Conservation (phyloP, 1,140 invertebrate genomes). For the Diachasma alloeum region DNA sequence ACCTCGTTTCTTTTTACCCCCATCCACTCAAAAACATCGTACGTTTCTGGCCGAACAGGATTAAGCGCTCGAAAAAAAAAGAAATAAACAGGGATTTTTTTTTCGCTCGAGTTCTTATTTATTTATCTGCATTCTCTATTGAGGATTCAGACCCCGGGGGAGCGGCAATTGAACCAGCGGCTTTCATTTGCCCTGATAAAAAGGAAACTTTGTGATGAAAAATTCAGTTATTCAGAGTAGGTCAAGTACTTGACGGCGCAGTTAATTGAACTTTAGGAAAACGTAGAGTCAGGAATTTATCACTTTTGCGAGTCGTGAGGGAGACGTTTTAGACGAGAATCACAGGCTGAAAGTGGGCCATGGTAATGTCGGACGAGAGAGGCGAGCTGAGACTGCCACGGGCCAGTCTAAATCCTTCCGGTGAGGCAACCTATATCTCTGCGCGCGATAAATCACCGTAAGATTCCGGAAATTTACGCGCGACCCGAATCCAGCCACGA, state of each 20-base stretch:
- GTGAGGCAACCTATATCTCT: constrained; percentile 34
- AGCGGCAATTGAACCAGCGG: too few relatives aligned
- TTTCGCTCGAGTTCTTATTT: background rate
- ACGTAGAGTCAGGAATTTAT: constrained; percentile 12
- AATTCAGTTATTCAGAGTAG: background rate
- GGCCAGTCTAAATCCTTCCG: constrained; percentile 34
- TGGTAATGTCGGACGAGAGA: background rate
- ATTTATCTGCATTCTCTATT: too few relatives aligned
- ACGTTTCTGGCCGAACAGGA: background rate
- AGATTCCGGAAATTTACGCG: constrained; percentile 40
- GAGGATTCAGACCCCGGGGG: too few relatives aligned
- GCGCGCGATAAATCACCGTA: constrained; percentile 35
- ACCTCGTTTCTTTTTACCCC: background rate
- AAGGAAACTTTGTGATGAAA: background rate
- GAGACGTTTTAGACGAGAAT: too few relatives aligned
- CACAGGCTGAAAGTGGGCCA: background rate
- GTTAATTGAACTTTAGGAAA: constrained; percentile 12
- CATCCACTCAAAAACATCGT: background rate
- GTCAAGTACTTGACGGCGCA: background rate
- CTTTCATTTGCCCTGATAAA: too few relatives aligned
- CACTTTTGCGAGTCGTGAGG: background rate
- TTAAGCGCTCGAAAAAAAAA: background rate
- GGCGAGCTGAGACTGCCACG: constrained; percentile 3
- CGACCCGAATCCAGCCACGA: constrained; percentile 35
- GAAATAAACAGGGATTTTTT: background rate